Percentiles rank a stretch among this genome's conserved stretches.
phyloP scores from a whole-genome alignment of 2,888 invertebrate species.

The Gortyna flavago region DNA sequence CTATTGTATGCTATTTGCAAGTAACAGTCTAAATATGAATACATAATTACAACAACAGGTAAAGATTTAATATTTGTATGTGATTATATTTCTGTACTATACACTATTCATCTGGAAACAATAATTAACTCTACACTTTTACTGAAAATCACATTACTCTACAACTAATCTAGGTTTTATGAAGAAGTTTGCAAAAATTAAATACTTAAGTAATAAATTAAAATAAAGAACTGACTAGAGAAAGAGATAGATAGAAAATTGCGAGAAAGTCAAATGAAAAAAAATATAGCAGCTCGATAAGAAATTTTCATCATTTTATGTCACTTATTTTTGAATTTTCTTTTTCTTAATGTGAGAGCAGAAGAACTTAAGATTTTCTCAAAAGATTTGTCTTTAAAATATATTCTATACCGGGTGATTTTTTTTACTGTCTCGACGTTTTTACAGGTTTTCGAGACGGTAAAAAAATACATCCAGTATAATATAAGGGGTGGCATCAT shows the following conservation, averaged over 20 bases:
- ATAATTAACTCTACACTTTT: slow-evolving; percentile 31
- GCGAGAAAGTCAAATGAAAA: slow-evolving; percentile 12
- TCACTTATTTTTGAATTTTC: not conserved
- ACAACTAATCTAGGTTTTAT: slow-evolving; percentile 34
- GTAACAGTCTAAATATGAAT: slow-evolving; percentile 49
- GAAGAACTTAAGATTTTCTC: not conserved
- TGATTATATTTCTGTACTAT: slow-evolving; percentile 44
- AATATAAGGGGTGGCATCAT: too few relatives aligned
- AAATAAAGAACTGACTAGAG: slow-evolving; percentile 56
- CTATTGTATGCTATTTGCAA: slow-evolving; percentile 47
- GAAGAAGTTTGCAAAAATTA: slow-evolving; percentile 22
- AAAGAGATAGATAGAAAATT: slow-evolving; percentile 34
- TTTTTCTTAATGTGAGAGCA: not conserved
- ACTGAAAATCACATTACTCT: slow-evolving; percentile 17
- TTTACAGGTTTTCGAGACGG: too few relatives aligned
- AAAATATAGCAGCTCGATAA: slow-evolving; percentile 20
- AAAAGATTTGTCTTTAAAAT: not conserved
- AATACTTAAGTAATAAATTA: slow-evolving; percentile 18
- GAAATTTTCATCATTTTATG: not conserved
- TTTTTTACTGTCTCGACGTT: too few relatives aligned
- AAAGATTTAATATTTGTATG: slow-evolving; percentile 39
- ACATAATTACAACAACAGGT: slow-evolving; percentile 50
- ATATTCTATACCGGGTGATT: too few relatives aligned
- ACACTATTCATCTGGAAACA: slow-evolving; percentile 51
- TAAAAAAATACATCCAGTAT: too few relatives aligned